A percentile compares a stretch with the other conserved stretches of the same genome.
phyloP scores from a whole-genome alignment of 2,113 vertebrate genomes.

The Callipepla californica region DNA sequence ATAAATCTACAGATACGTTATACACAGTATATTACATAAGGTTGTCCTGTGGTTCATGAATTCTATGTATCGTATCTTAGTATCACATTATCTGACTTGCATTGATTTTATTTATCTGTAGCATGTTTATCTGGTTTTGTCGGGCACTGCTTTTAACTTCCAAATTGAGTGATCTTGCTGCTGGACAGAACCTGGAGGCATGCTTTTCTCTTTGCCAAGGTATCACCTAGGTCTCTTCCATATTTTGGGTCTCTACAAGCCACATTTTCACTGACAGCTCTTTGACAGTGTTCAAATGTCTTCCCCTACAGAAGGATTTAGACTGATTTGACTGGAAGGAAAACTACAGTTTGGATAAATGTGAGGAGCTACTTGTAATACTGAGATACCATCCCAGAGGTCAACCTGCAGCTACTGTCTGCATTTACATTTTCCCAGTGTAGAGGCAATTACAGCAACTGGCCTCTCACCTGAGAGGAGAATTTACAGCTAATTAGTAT shows the following conservation, averaged over 20 bases:
- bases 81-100: neutral
- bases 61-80: neutral
- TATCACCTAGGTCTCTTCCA: neutral
- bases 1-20: neutral
- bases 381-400: neutral
- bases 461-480: neutral
- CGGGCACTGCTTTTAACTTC: neutral
- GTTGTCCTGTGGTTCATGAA: neutral
- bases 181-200: neutral
- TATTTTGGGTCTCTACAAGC: neutral
- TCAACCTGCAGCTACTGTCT: fast-evolving
- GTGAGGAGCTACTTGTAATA: neutral
- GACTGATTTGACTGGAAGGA: neutral
- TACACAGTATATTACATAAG: neutral
- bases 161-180: neutral
- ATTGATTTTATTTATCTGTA: neutral
- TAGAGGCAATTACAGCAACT: neutral
- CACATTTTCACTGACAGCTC: neutral
- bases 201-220: neutral
- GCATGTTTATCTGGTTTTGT: neutral
- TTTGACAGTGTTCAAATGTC: neutral
- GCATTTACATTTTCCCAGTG: fast-evolving
- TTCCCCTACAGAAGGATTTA: neutral
- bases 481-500: neutral
- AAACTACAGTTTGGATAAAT: neutral